Base-by-base conservation (phyloP, 2,888 invertebrate genomes). In the Callyntrura sp. region DNA sequence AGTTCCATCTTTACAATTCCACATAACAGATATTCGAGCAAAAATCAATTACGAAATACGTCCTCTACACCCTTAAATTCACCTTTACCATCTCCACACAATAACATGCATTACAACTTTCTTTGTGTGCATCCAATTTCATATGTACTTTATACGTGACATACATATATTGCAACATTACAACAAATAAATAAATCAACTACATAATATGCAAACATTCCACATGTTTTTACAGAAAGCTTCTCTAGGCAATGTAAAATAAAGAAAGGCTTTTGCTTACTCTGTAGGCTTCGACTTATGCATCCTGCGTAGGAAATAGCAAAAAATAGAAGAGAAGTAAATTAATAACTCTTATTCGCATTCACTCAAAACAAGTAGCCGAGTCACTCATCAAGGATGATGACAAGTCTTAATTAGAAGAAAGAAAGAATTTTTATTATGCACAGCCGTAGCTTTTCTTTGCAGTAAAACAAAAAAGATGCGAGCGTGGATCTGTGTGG, bases 251-350 rank as follows among this genome's bases (percentile, higher is more conserved):
- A 68, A 78, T 68, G 35, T 48, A 79, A 78, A 65, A 85, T 51
- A 79, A 11, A 57, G 65, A 45, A 23, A 85, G 62, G 82, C 73
- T 83, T 88, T 88, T 43, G 82, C 88, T 88, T 88, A 88, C 88
- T 88, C 88, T 88, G 88, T 83, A 45, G 88, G 88, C 88, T 88
- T 88, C 83, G 88, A 83, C 83, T 88, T 88, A 88, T 88, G 88
- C 88, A 88, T 88, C 88, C 88, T 88, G 88, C 82, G 76, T 25
- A 78, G 88, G 88, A 84, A 84, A 88, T 76, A 65, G 78, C 65
- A 76, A 84, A 84, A 88, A 84, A 57, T 3, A 57, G 48, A 83
- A 82, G 55, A 62, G 83, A 88, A 85, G 83, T 78, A 88, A 84
- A 88, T 88, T 88, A 88, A 88, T 83, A 88, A 88, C 70, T 88